Evolutionary conservation across 1,140 invertebrate species (phyloP), one percentile per base, ranked within the genome.

Genomic region (Drosophila biarmipes): DNA sequence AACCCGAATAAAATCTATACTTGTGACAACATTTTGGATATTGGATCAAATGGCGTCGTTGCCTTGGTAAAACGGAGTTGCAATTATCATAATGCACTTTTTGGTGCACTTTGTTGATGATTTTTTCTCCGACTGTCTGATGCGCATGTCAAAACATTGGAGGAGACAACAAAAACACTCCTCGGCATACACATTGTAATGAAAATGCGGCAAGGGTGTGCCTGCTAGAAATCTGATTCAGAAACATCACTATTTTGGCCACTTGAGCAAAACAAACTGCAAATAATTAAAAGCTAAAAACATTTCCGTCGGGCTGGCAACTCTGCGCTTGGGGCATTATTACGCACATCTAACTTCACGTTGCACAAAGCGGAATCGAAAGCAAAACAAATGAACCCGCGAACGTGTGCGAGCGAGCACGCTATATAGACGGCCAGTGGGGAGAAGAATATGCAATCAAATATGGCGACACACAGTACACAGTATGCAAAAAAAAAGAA

Each of bases 301-400:
- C 31, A 52, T 51, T 52, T 53, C 37, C 31, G 15, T 51, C 46
- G 56, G 10, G 48, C 7, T 85, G 80, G 58, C 77, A 85, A 86
- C 80, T 48, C 77, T 85, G 40, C n/a, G 35, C 35, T 19, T 12
- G n/a, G 35, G 31, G 35, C 46, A 53, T 21, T 66, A 67, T 75
- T 76, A 72, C 73, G 68, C 80, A 79, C 80, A 84, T 68, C 77
- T 71, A 85, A 78, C 81, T 87, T 86, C 81, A 87, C 78, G 81
- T 77, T 87, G 84, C 76, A 89, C 79, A 87, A 87, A 87, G 79
- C 78, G 55, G 68, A 87, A 87, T 87, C 46, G 48, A 78, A 82
- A 87, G 82, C 84, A 87, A 87, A 87, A 87, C 82, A 87, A 87
- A 87, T 62, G 82, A 87, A 68, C 48, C 59, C 52, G 68, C 58